A percentile compares a stretch with the other conserved stretches of the same genome.
Conservation (phyloP, 1,140 invertebrate genomes). For the Spodoptera litura region DNA sequence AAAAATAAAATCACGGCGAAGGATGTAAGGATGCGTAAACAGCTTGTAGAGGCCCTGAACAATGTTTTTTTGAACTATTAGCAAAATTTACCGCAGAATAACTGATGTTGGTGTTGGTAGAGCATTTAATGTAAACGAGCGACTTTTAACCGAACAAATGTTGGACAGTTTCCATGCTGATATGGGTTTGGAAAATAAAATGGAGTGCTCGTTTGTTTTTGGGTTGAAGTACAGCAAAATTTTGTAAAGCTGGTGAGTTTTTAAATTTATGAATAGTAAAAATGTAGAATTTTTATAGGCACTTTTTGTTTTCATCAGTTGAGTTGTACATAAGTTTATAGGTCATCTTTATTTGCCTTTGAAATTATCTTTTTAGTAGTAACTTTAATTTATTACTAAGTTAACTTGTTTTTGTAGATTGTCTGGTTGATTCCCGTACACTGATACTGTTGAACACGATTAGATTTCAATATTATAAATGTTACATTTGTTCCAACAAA, state of each 20-base stretch:
- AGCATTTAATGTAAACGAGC: conserved; percentile 21
- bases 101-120: conserved; percentile 38
- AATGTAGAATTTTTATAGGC: background rate
- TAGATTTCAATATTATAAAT: no score
- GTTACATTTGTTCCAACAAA: no score
- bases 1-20: conserved; percentile 57
- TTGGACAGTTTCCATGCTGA: conserved; percentile 40
- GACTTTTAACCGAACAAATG: conserved; percentile 22
- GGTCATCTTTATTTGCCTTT: no score
- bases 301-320: background rate
- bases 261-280: conserved; percentile 26
- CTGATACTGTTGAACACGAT: no score
- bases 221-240: conserved; percentile 4
- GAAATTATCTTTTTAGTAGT: no score
- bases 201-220: conserved; percentile 24
- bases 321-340: no score
- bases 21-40: conserved; percentile 66
- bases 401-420: no score
- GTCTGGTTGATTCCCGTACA: no score
- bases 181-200: conserved; percentile 39
- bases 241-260: conserved; percentile 15
- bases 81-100: conserved; percentile 27
- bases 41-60: conserved; percentile 44
- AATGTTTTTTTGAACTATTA: conserved; percentile 51
- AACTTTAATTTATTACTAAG: no score